Base-by-base conservation (phyloP, 2,113 vertebrate species). In the Scartelaos histophorus region DNA sequence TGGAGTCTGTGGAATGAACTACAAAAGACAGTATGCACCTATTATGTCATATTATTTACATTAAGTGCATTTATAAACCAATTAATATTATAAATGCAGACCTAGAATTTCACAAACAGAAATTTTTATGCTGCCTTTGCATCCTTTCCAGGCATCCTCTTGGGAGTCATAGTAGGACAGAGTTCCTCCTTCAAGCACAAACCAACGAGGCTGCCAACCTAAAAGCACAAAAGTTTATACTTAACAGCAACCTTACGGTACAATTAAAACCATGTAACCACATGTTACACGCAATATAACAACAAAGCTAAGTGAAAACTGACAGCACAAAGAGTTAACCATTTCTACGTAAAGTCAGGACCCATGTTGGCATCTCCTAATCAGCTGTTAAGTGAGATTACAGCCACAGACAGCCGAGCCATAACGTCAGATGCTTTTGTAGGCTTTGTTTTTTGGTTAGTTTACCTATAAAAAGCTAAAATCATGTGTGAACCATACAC, bases 171-270 rank as follows among this genome's bases (percentile, higher is more conserved):
- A 99, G 78, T 99, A 99, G 13, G 97, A 98, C 70, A 99, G 91
- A 73, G 96, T 96, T 53, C 96, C 97, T 75, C 96, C 96, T 77
- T 95, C 94, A 16, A 99, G 95, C 69, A 99, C 96, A 90, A 99
- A 99, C 98, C 98, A 99, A 3, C 98, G 96, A 82, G 98, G 98
- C 82, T 99, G 98, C 98, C 98, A 99, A 66, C 98, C 98, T 99
- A 84, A 35, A 91, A 75, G 43, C 29, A 78, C 24, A 71, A 54
- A 45, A 21, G 1, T 22, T 35, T 0, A 25, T 0, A 46, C 35
- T 3, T 22, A 6, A 21, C n/a, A 22, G 22, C 13, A 16, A 56
- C 9, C 5, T n/a, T 38, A 15, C 21, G 7, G 17, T 56, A 13
- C 11, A 46, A 10, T 43, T 43, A 43, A 0, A 16, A 15, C 3